Evolutionary conservation across 2,888 invertebrate genomes (phyloP).

Genomic region (Campoplex nolae): DNA sequence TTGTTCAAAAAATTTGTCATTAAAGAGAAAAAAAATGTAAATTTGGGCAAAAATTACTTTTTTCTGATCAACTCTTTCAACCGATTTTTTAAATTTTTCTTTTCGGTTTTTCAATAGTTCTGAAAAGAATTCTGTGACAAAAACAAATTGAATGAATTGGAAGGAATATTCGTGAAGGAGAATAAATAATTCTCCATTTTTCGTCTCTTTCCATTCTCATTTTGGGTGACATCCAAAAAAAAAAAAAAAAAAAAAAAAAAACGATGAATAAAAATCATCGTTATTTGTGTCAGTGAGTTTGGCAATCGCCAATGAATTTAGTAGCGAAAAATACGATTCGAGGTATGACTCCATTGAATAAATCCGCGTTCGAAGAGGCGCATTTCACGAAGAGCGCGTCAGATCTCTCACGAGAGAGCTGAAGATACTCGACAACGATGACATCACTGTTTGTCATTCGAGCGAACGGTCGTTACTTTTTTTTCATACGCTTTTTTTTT

Average conservation of each 20-base stretch:
- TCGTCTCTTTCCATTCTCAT: background rate
- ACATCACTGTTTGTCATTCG: conserved; percentile 68
- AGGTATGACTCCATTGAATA: conserved; percentile 41
- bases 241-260: background rate
- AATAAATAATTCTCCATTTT: background rate
- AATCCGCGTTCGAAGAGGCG: conserved; percentile 13
- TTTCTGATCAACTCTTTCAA: too few species aligned
- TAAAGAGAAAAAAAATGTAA: too few species aligned
- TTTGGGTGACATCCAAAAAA: background rate
- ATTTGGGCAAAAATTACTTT: too few species aligned
- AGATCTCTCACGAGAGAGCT: conserved; percentile 20
- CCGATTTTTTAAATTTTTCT: too few species aligned
- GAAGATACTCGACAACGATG: conserved; percentile 52
- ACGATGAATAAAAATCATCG: background rate
- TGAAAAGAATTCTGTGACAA: background rate
- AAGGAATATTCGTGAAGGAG: background rate
- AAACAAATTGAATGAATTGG: background rate
- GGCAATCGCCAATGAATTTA: conserved; percentile 19
- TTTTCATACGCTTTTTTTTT: conserved; percentile 26
- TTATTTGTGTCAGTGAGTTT: conserved; percentile 38
- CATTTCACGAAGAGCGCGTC: conserved; percentile 10
- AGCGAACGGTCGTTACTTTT: conserved; percentile 35
- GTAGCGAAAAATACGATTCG: conserved; percentile 4
- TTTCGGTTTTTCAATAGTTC: background rate
- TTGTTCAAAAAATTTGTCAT: background rate